A percentile compares a stretch with the other conserved stretches of the same genome.
phyloP scores from a whole-genome alignment of 1,140 invertebrate species.

The Sitophilus oryzae region DNA sequence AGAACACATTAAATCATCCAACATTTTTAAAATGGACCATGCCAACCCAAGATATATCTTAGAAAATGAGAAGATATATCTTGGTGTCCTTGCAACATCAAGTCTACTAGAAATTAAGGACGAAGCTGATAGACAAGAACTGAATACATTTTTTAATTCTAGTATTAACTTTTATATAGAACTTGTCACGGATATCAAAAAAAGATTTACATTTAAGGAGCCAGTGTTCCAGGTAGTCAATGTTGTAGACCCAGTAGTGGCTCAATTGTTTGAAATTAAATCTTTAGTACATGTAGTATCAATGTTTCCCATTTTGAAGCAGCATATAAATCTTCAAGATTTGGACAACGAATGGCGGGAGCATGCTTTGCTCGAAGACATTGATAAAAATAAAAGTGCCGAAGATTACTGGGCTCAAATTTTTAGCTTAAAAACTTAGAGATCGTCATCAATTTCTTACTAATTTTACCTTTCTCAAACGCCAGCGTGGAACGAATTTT shows the following conservation, averaged over 20 bases:
- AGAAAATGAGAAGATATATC: too few species aligned
- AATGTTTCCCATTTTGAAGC: slow-evolving; percentile 9
- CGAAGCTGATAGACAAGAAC: too few species aligned
- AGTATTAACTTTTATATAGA: slow-evolving; percentile 6
- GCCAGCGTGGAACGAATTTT: too few species aligned
- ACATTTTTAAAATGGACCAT: too few species aligned
- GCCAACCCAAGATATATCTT: too few species aligned
- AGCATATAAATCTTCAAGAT: slow-evolving; percentile 1
- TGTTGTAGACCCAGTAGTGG: slow-evolving; percentile 11
- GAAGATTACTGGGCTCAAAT: slow-evolving; percentile 3
- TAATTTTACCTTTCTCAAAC: too few species aligned
- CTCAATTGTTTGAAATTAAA: slow-evolving; percentile 9
- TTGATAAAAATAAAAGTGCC: neutral
- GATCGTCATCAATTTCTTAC: too few species aligned
- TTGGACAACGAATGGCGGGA: slow-evolving; percentile 13
- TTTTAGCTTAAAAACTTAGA: too few species aligned
- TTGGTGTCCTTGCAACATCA: too few species aligned
- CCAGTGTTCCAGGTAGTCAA: slow-evolving; percentile 8
- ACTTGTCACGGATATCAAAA: slow-evolving; percentile 1
- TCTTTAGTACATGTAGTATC: neutral
- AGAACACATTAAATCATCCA: too few species aligned
- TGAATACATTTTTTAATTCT: slow-evolving; percentile 1
- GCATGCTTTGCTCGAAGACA: slow-evolving; percentile 7
- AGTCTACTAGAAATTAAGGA: too few species aligned
- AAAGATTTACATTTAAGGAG: slow-evolving; percentile 8